Conservation (phyloP, 2,888 invertebrate genomes). For the Protodeltote pygarga region DNA sequence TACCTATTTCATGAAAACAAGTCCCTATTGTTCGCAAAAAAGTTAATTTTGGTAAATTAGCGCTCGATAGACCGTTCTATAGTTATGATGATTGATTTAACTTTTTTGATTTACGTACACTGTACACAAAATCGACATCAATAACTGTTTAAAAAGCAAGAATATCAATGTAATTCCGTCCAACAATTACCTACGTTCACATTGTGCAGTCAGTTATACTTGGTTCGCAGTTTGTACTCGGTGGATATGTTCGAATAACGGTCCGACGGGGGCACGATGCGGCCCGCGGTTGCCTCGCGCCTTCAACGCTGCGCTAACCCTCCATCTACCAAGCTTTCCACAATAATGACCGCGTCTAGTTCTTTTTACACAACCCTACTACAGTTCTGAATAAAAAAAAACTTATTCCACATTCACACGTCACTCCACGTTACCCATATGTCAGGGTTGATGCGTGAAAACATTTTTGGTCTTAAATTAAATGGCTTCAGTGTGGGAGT, state of each 20-base stretch:
- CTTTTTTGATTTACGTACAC: too few relatives aligned
- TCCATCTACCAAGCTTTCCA: constrained; percentile 26
- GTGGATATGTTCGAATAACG: constrained; percentile 63
- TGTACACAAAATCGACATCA: neutral
- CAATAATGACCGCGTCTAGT: constrained; percentile 23
- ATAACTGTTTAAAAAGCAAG: constrained; percentile 8
- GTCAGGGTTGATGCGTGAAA: constrained; percentile 50
- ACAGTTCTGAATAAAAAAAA: constrained; percentile 41
- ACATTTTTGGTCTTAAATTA: constrained; percentile 51
- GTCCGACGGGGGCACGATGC: constrained; percentile 47
- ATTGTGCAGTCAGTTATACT: constrained; percentile 66
- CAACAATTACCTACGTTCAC: constrained; percentile 54
- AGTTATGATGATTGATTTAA: too few relatives aligned
- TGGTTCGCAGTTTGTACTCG: constrained; percentile 40
- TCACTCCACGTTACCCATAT: constrained; percentile 50
- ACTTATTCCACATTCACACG: constrained; percentile 42
- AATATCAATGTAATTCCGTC: constrained; percentile 32
- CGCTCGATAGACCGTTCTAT: too few relatives aligned
- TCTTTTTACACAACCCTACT: constrained; percentile 11
- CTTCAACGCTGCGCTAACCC: constrained; percentile 27
- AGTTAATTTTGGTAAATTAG: too few relatives aligned
- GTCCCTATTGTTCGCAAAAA: too few relatives aligned
- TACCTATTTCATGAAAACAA: too few relatives aligned
- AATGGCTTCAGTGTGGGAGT: constrained; percentile 54
- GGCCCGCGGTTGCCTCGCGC: constrained; percentile 35